Evolutionary conservation across 53 echinoderm and acorn worm genomes (phyloP).

Genomic region (Astropecten irregularis): DNA sequence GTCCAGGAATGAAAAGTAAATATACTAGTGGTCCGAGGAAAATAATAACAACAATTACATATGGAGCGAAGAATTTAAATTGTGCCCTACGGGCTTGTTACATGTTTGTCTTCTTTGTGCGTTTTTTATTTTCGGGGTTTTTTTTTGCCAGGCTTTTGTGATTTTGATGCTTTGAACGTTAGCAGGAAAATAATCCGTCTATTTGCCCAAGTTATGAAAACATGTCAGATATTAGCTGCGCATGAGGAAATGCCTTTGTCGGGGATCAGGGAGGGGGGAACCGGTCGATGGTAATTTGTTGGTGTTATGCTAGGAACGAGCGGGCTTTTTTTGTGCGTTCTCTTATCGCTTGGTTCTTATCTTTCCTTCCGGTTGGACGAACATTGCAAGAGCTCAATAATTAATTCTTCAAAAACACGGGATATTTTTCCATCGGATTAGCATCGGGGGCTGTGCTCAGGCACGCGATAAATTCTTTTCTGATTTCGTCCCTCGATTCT

Average conservation of each 20-base stretch:
- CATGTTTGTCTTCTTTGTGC: too few relatives aligned
- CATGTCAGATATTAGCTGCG: constrained; percentile 33
- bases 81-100: too few relatives aligned
- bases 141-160: too few relatives aligned
- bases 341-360: too few relatives aligned
- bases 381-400: not conserved
- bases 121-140: too few relatives aligned
- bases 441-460: not conserved
- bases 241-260: not conserved
- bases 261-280: too few relatives aligned
- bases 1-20: too few relatives aligned
- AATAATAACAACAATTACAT: too few relatives aligned
- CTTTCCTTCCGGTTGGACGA: not conserved
- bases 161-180: too few relatives aligned
- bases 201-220: constrained; percentile 28
- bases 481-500: not conserved
- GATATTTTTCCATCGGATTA: constrained; percentile 12
- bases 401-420: not conserved
- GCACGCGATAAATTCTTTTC: not conserved
- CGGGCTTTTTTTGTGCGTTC: too few relatives aligned
- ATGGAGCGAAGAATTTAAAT: too few relatives aligned
- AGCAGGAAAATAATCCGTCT: not conserved
- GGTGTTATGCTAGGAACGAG: not conserved
- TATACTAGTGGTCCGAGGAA: too few relatives aligned
- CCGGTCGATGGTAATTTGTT: constrained; percentile 14